A percentile compares a stretch with the other conserved stretches of the same genome.
phyloP scores from a whole-genome alignment of 2,113 vertebrate species.

The Thermophis baileyi region DNA sequence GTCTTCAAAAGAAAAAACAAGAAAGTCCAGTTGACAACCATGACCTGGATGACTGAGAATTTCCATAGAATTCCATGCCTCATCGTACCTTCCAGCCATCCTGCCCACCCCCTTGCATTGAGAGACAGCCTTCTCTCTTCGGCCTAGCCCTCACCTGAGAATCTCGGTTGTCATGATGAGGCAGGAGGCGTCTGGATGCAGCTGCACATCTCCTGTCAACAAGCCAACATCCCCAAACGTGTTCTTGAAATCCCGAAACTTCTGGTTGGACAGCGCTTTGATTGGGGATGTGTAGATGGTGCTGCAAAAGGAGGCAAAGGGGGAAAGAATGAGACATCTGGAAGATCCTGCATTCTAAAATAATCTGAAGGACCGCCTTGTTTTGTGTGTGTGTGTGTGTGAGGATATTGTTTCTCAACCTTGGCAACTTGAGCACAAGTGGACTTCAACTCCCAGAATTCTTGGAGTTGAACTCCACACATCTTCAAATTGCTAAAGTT shows the following conservation, averaged over 20 bases:
- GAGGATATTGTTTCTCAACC: background rate
- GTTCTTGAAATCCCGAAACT: conserved; percentile 88
- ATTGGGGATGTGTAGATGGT: conserved; percentile 92
- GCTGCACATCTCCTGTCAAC: conserved; percentile 86
- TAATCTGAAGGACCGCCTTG: background rate
- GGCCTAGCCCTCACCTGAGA: conserved; percentile 72
- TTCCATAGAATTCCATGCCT: background rate
- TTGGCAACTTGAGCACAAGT: background rate
- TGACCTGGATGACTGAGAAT: no score
- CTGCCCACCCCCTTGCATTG: background rate
- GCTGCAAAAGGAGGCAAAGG: conserved; percentile 46
- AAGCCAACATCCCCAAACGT: conserved; percentile 88
- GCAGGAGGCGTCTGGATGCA: conserved; percentile 86
- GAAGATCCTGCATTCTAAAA: background rate
- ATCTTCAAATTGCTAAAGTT: background rate
- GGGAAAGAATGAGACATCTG: background rate
- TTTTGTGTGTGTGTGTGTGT: no score
- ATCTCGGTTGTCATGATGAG: conserved; percentile 96
- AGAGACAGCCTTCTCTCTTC: background rate
- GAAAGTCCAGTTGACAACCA: no score
- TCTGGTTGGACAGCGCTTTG: conserved; percentile 93
- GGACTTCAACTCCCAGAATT: background rate
- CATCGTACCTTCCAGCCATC: background rate
- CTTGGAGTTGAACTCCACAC: background rate
- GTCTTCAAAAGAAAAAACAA: no score